phyloP scores from a whole-genome alignment of 64 coral and sea anemone genomes.

The Porites australiensis region DNA sequence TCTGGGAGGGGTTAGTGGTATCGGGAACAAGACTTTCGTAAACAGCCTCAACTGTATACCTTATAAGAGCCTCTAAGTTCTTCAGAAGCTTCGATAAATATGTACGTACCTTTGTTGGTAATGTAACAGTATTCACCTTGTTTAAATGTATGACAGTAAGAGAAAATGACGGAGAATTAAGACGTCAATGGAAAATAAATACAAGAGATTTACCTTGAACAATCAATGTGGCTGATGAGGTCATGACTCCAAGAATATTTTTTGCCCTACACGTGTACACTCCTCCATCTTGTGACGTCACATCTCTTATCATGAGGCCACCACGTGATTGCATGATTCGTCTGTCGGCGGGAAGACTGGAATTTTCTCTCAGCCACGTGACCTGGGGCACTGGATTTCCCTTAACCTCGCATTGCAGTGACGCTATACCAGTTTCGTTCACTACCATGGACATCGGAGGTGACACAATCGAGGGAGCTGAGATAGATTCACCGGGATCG shows the following conservation, averaged over 20 bases:
- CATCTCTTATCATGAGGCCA: conserved; percentile 13
- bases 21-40: too few species aligned
- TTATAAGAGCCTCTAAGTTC: too few species aligned
- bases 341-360: not conserved
- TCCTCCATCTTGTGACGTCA: conserved; percentile 40
- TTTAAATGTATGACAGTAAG: not conserved
- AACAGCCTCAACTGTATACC: too few species aligned
- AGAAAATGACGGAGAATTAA: too few species aligned
- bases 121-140: too few species aligned
- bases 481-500: conserved; percentile 36
- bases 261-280: conserved; percentile 23
- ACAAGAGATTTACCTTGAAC: conserved; percentile 22
- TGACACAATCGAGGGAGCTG: conserved; percentile 36
- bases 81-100: too few species aligned
- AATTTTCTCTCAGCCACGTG: conserved; percentile 59
- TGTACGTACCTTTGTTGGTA: too few species aligned
- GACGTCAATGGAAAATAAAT: not conserved
- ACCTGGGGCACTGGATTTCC: conserved; percentile 64
- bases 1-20: too few species aligned
- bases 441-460: conserved; percentile 48
- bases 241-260: conserved; percentile 36
- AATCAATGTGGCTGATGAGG: not conserved
- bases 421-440: conserved; percentile 29
- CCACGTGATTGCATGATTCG: conserved; percentile 12
- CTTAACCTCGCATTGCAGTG: conserved; percentile 47